A percentile compares a stretch with the other conserved stretches of the same genome.
Conservation (phyloP, 2,888 invertebrate genomes). For the Ischnus inquisitorius region DNA sequence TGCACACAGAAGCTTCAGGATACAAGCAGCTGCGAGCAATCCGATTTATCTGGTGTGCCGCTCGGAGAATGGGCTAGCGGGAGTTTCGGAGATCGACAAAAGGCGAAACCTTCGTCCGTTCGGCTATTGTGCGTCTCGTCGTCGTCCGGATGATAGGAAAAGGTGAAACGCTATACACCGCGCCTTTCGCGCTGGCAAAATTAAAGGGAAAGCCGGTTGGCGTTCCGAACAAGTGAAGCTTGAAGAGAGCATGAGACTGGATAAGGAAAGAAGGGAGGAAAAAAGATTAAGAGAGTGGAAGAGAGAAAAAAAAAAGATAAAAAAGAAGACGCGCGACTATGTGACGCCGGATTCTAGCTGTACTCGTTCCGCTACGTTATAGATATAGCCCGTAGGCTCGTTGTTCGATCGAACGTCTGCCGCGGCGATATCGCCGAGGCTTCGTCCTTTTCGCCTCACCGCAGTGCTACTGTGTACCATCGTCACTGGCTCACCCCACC, state of each 20-base stretch:
- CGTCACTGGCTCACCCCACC: conserved; percentile 32
- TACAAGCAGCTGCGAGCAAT: conserved; percentile 61
- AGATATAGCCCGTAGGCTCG: conserved; percentile 33
- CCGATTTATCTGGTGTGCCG: conserved; percentile 66
- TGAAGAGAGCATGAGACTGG: conserved; percentile 58
- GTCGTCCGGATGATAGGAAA: conserved; percentile 48
- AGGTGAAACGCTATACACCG: conserved; percentile 53
- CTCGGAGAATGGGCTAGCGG: not conserved
- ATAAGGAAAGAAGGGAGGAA: conserved; percentile 26
- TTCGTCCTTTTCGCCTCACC: conserved; percentile 39
- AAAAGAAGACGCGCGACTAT: conserved; percentile 54
- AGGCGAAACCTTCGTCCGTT: conserved; percentile 65
- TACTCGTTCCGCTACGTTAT: conserved; percentile 14
- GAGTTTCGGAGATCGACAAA: conserved; percentile 65
- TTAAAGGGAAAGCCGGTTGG: conserved; percentile 64
- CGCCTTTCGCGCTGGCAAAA: conserved; percentile 56
- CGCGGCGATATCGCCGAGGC: conserved; percentile 60
- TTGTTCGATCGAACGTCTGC: conserved; percentile 61
- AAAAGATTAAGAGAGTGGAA: conserved; percentile 21
- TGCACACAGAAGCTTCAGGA: conserved; percentile 57
- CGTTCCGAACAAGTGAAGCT: conserved; percentile 62
- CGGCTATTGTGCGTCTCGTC: conserved; percentile 48
- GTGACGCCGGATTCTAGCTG: conserved; percentile 50
- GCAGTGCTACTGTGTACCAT: conserved; percentile 37
- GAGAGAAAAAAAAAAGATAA: conserved; percentile 44